Evolutionary conservation across 2,888 invertebrate species (phyloP).

Genomic region (Dasypolia templi): DNA sequence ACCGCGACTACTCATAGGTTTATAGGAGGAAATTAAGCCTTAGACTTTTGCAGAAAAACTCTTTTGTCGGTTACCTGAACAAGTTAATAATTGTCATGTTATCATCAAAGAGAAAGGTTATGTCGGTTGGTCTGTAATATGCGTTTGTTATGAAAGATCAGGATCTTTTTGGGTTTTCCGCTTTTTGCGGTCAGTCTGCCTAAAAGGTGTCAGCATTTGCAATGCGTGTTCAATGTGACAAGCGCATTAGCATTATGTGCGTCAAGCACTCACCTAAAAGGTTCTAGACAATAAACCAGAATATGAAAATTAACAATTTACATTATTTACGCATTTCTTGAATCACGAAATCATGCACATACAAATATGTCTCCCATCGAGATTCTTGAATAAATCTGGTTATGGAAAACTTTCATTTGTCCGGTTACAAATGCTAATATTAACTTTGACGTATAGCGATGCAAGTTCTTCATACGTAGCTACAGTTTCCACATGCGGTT

Average conservation of each 20-base stretch:
- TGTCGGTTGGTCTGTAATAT: not conserved
- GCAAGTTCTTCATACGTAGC: conserved; percentile 50
- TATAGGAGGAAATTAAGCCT: conserved; percentile 16
- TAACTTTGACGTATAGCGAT: conserved; percentile 47
- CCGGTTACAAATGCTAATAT: conserved; percentile 55
- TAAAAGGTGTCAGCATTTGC: conserved; percentile 12
- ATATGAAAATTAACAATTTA: conserved; percentile 43
- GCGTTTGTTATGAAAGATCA: not conserved
- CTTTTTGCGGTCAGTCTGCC: conserved; percentile 8
- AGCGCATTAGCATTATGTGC: conserved; percentile 22
- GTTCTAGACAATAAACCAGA: conserved; percentile 31
- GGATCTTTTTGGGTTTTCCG: not conserved
- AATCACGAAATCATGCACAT: conserved; percentile 43
- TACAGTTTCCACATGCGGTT: conserved; percentile 47
- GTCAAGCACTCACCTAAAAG: conserved; percentile 15
- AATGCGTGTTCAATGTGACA: conserved; percentile 3
- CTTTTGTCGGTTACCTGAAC: not conserved
- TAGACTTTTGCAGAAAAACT: conserved; percentile 18
- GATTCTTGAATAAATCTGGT: conserved; percentile 51
- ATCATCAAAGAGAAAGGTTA: conserved; percentile 1
- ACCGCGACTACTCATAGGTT: conserved; percentile 13
- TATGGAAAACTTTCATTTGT: conserved; percentile 63
- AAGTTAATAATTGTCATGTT: not conserved
- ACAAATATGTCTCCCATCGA: conserved; percentile 24
- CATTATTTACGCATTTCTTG: conserved; percentile 37